Evolutionary conservation across 2,113 vertebrate genomes (phyloP).

Genomic region (Hydrolagus affinis): DNA sequence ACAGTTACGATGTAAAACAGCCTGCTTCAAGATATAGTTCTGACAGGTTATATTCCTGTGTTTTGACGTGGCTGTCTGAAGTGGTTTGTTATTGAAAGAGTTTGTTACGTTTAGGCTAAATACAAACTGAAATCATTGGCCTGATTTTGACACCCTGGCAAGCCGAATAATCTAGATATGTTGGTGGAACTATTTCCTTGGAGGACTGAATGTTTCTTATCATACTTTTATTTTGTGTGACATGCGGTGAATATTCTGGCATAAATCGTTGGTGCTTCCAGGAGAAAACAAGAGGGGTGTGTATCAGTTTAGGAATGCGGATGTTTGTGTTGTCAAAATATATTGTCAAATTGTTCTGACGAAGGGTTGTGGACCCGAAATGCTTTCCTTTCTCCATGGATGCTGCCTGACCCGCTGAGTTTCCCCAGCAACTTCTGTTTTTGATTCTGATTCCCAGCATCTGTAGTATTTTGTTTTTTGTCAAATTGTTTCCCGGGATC

Average conservation of each 20-base stretch:
- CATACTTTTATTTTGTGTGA: background rate
- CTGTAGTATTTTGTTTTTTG: too few species aligned
- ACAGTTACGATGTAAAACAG: slow-evolving; percentile 37
- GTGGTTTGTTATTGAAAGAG: slow-evolving; percentile 40
- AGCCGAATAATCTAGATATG: slow-evolving; percentile 37
- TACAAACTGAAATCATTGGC: slow-evolving; percentile 37
- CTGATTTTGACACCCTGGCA: slow-evolving; percentile 29
- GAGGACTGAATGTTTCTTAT: slow-evolving; percentile 36
- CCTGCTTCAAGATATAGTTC: slow-evolving; percentile 19
- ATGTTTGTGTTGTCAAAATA: too few species aligned
- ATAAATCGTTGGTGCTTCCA: slow-evolving; percentile 50
- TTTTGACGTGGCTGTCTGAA: slow-evolving; percentile 38
- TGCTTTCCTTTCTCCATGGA: too few species aligned
- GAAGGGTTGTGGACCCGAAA: too few species aligned
- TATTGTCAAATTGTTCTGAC: too few species aligned
- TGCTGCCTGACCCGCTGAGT: too few species aligned
- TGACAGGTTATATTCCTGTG: slow-evolving; percentile 30
- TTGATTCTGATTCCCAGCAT: too few species aligned
- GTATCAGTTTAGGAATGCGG: background rate
- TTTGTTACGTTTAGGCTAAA: slow-evolving; percentile 42
- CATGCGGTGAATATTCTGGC: slow-evolving; percentile 32
- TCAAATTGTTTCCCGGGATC: too few species aligned
- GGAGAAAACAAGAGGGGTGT: background rate
- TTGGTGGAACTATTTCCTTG: slow-evolving; percentile 36
- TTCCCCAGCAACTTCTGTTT: too few species aligned